These are phyloP conservation scores for Eleutherodactylus coqui DNA, from an alignment of 2,797 vertebrate species.

Conservation along the genomic window DNA sequence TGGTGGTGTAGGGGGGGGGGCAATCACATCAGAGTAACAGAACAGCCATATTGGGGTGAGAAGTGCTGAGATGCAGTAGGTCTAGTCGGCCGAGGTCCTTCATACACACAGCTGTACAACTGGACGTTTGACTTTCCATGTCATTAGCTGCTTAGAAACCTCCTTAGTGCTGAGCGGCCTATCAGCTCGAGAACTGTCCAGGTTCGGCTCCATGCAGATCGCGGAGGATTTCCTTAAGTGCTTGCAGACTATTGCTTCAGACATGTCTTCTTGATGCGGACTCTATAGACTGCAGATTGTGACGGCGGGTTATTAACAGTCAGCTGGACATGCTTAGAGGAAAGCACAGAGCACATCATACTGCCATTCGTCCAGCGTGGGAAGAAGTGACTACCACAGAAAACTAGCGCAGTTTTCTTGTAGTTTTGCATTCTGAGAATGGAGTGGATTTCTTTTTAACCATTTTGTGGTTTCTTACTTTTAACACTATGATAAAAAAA, in stretches of 20 bases:
- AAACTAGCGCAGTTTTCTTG: neutral
- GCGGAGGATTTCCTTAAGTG: constrained; percentile 31
- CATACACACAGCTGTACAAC: constrained; percentile 19
- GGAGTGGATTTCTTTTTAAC: neutral
- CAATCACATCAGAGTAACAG: constrained; percentile 26
- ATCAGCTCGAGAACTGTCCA: constrained; percentile 14
- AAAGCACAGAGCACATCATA: constrained; percentile 6
- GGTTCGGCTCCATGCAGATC: constrained; percentile 35
- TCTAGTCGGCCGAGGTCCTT: neutral
- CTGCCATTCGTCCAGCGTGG: neutral
- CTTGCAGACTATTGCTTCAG: constrained; percentile 37
- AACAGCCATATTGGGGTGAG: neutral
- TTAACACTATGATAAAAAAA: constrained; percentile 61
- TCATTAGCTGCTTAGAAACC: neutral
- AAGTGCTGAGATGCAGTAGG: neutral
- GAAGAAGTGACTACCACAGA: neutral
- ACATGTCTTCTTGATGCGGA: constrained; percentile 35
- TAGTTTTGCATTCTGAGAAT: constrained; percentile 29
- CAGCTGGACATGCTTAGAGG: constrained; percentile 20
- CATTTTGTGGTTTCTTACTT: constrained; percentile 15
- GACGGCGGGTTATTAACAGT: constrained; percentile 37
- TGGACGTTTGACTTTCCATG: constrained; percentile 18
- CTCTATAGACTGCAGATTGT: constrained; percentile 2
- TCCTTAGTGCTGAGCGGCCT: neutral
- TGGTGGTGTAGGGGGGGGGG: no score